phyloP scores from a whole-genome alignment of 2,113 vertebrate species.

The Rhabdomys dilectus region DNA sequence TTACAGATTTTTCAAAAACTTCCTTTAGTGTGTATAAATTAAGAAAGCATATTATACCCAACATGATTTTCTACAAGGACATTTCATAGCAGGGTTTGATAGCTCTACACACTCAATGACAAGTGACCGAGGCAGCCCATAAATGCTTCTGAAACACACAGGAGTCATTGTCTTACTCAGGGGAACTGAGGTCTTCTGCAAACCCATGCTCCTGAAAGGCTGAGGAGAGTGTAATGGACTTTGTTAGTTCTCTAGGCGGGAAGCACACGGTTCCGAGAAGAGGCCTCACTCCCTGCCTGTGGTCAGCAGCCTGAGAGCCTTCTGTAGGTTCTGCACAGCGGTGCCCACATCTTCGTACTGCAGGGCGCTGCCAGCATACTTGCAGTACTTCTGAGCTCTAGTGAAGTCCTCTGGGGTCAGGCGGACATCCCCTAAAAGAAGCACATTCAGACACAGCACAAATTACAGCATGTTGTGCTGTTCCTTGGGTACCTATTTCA shows the following conservation, averaged over 20 bases:
- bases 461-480: conserved; percentile 8
- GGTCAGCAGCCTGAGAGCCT: conserved; percentile 95
- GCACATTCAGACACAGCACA: conserved; percentile 65
- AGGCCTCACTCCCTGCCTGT: conserved; percentile 95
- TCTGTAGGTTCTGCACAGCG: conserved; percentile 97
- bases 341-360: conserved; percentile 97
- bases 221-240: conserved; percentile 79
- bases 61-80: conserved; percentile 57
- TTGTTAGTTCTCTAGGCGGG: conserved; percentile 84
- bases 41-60: conserved; percentile 53
- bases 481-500: conserved; percentile 47
- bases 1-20: conserved; percentile 34
- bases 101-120: conserved; percentile 67
- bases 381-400: conserved; percentile 97
- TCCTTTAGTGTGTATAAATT: conserved; percentile 63
- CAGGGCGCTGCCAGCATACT: conserved; percentile 97
- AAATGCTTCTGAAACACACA: conserved; percentile 79
- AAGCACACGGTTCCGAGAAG: conserved; percentile 72
- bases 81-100: conserved; percentile 61
- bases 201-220: conserved; percentile 82
- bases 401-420: conserved; percentile 96
- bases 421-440: conserved; percentile 89
- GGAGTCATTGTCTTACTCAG: conserved; percentile 79
- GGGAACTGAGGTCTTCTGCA: conserved; percentile 79
- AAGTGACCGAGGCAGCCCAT: conserved; percentile 74